Evolutionary conservation across 1,140 invertebrate genomes (phyloP).

Genomic region (Drosophila grimshawi): DNA sequence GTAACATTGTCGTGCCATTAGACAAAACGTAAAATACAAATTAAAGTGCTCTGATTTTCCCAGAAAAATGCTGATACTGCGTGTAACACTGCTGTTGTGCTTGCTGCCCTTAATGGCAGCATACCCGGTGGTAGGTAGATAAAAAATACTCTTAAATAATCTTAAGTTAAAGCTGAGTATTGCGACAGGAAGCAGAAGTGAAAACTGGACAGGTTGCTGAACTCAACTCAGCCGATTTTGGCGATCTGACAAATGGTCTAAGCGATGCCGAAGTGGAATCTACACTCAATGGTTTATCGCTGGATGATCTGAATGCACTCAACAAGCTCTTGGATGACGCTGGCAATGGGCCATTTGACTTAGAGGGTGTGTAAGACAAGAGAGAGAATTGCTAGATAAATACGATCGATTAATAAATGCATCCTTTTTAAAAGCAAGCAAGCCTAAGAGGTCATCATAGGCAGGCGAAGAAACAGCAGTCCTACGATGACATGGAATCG

Average conservation of each 20-base stretch:
- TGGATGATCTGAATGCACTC: slow-evolving; percentile 54
- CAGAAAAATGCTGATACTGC: slow-evolving; percentile 49
- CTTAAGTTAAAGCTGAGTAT: background rate
- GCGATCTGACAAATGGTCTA: slow-evolving; percentile 60
- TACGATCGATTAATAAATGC: slow-evolving; percentile 4
- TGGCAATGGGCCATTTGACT: slow-evolving; percentile 23
- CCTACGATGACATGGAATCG: slow-evolving; percentile 9
- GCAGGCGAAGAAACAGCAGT: slow-evolving; percentile 17
- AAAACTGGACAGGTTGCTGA: background rate
- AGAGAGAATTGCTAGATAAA: background rate
- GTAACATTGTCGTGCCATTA: slow-evolving; percentile 16
- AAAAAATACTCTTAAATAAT: background rate
- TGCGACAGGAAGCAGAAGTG: background rate
- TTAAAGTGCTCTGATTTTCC: slow-evolving; percentile 10
- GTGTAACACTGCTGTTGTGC: slow-evolving; percentile 25
- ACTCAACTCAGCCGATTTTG: slow-evolving; percentile 41
- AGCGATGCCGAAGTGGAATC: slow-evolving; percentile 56
- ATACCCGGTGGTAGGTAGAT: slow-evolving; percentile 46
- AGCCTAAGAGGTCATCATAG: slow-evolving; percentile 36
- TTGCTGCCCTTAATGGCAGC: slow-evolving; percentile 19
- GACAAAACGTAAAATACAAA: slow-evolving; percentile 31
- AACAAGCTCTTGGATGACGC: slow-evolving; percentile 56
- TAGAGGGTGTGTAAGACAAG: slow-evolving; percentile 28
- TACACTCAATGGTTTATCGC: slow-evolving; percentile 39
- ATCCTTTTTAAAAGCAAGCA: slow-evolving; percentile 48